Evolutionary conservation across 2,797 vertebrate genomes (phyloP).

Genomic region (Psittacula derbiana): DNA sequence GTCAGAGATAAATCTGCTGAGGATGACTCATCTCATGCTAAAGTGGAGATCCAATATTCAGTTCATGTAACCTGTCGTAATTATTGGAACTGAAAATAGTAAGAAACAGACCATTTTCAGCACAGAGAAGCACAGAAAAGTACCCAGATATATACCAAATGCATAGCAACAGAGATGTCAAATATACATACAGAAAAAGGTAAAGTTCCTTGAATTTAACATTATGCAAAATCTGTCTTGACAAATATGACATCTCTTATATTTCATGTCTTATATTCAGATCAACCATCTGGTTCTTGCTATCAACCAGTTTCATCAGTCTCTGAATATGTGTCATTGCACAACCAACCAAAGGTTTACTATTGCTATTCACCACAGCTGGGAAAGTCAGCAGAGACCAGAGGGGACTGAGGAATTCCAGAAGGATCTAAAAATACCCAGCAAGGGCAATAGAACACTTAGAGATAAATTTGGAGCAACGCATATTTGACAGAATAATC

Average conservation of each 20-base stretch:
- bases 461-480: constrained; percentile 14
- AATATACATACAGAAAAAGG: neutral
- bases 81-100: neutral
- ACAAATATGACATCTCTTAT: neutral
- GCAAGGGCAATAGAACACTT: neutral
- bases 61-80: neutral
- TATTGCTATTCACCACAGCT: neutral
- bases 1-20: constrained; percentile 41
- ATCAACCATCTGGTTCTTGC: neutral
- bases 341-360: neutral
- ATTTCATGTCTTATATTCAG: neutral
- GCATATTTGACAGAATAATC: constrained; percentile 41
- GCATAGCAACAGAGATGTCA: neutral
- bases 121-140: neutral
- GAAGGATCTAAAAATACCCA: constrained; percentile 50
- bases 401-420: constrained; percentile 22
- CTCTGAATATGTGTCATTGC: neutral
- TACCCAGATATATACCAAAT: neutral
- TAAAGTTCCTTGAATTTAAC: neutral
- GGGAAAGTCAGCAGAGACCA: neutral
- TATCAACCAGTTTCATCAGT: neutral
- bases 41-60: neutral
- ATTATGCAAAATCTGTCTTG: neutral
- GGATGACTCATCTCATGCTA: constrained; percentile 33
- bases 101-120: neutral